phyloP scores from a whole-genome alignment of 2,113 vertebrate species.

The Sinocyclocheilus rhinocerous region DNA sequence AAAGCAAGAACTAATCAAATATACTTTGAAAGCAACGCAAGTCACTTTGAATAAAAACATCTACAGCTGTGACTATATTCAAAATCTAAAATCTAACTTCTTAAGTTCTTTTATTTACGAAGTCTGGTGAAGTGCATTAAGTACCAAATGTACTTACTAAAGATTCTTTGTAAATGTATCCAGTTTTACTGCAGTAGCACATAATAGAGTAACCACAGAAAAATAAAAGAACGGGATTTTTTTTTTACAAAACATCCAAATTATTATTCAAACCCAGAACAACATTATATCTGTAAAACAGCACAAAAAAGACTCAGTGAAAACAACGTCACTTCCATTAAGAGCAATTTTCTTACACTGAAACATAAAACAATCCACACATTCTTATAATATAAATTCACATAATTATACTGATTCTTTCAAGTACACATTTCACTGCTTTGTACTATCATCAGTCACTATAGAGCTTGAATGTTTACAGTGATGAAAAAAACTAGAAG shows the following conservation, averaged over 20 bases:
- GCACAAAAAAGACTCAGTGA: slow-evolving; percentile 64
- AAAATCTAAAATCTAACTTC: not conserved
- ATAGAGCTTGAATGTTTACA: slow-evolving; percentile 33
- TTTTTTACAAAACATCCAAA: slow-evolving; percentile 73
- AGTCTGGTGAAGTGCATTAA: not conserved
- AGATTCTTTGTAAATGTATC: slow-evolving; percentile 12
- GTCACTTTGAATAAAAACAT: too few species aligned
- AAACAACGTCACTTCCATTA: slow-evolving; percentile 59
- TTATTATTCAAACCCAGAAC: slow-evolving; percentile 61
- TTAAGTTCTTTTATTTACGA: not conserved
- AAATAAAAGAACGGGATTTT: too few species aligned
- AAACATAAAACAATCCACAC: slow-evolving; percentile 64
- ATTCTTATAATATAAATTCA: slow-evolving; percentile 48
- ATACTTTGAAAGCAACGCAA: too few species aligned
- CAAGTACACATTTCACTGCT: slow-evolving; percentile 44
- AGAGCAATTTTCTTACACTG: slow-evolving; percentile 44
- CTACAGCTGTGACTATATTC: not conserved
- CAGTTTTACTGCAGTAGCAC: slow-evolving; percentile 68
- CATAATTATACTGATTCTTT: slow-evolving; percentile 45
- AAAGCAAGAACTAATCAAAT: too few species aligned
- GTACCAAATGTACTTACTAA: not conserved
- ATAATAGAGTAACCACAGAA: slow-evolving; percentile 65
- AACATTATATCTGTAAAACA: slow-evolving; percentile 63
- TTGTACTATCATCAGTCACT: slow-evolving; percentile 37
- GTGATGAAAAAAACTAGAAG: not conserved